These are phyloP conservation scores for Columba livia DNA, from an alignment of 2,113 vertebrate species.

Conservation along the genomic window DNA sequence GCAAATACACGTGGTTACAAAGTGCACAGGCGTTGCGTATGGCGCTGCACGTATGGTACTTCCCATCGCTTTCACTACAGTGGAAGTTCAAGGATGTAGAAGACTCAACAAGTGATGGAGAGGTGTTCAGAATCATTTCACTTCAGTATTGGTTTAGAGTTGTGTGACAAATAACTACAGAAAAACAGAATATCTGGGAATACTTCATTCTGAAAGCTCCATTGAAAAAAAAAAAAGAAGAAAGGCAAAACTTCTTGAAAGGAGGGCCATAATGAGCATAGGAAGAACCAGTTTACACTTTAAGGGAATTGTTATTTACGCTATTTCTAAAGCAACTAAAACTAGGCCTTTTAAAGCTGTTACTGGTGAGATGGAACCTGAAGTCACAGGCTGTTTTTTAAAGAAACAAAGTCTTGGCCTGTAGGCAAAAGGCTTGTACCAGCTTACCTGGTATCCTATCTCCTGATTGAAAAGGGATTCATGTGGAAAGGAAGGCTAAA, in stretches of 20 bases:
- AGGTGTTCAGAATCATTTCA: background rate
- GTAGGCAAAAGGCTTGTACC: background rate
- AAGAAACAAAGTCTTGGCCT: background rate
- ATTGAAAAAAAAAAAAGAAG: background rate
- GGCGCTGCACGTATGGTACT: background rate
- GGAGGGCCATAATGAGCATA: background rate
- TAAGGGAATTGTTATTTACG: constrained; percentile 1
- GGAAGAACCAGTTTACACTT: background rate
- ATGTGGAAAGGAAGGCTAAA: background rate
- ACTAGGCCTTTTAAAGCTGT: background rate
- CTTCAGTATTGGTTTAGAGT: background rate
- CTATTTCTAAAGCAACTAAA: background rate
- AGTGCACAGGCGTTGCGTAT: accelerated
- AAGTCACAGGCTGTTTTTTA: background rate
- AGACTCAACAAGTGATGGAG: background rate
- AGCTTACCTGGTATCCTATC: background rate
- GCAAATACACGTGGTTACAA: background rate
- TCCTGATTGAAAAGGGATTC: background rate
- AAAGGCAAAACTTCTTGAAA: background rate
- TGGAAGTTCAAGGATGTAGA: background rate
- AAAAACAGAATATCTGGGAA: background rate
- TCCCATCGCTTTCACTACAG: accelerated
- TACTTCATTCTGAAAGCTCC: background rate
- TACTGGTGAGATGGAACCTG: background rate
- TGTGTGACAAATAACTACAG: background rate